Conservation (phyloP, 2,113 vertebrate species). For the Corythaixoides concolor region DNA sequence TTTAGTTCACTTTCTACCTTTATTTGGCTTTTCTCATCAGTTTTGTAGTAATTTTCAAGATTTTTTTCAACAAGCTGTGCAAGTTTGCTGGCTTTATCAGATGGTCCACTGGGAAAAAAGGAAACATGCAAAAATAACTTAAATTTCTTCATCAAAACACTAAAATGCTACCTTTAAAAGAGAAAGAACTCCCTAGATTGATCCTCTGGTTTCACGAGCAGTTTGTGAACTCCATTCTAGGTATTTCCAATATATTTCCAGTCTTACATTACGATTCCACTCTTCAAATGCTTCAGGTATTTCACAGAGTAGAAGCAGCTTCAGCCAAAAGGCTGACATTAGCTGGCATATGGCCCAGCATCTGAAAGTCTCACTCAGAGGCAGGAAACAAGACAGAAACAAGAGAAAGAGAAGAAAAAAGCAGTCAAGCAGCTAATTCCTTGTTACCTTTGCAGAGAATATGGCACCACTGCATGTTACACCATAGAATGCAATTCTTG, state of each 20-base stretch:
- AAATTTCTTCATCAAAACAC: background rate
- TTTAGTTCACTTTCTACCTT: slow-evolving; percentile 80
- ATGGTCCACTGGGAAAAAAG: slow-evolving; percentile 73
- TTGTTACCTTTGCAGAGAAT: background rate
- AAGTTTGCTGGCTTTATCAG: slow-evolving; percentile 84
- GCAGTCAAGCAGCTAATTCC: background rate
- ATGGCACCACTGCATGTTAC: background rate
- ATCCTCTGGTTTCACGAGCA: background rate
- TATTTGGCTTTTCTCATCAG: slow-evolving; percentile 84
- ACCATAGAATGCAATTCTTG: background rate
- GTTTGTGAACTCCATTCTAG: background rate
- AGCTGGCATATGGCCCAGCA: background rate
- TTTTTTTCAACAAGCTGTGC: slow-evolving; percentile 89
- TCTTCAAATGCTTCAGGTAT: background rate
- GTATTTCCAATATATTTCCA: background rate
- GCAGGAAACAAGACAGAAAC: background rate
- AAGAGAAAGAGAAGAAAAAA: background rate
- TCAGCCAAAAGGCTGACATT: background rate
- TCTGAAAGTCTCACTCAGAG: background rate
- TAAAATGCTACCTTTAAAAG: background rate
- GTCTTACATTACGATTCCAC: background rate
- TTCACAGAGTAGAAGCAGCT: background rate
- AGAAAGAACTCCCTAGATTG: background rate
- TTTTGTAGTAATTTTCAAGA: slow-evolving; percentile 85
- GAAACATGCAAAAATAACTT: slow-evolving; percentile 20